Percentiles rank a stretch among this genome's conserved stretches.
Conservation (phyloP, 2,888 invertebrate genomes). For the Pardosa pseudoannulata region DNA sequence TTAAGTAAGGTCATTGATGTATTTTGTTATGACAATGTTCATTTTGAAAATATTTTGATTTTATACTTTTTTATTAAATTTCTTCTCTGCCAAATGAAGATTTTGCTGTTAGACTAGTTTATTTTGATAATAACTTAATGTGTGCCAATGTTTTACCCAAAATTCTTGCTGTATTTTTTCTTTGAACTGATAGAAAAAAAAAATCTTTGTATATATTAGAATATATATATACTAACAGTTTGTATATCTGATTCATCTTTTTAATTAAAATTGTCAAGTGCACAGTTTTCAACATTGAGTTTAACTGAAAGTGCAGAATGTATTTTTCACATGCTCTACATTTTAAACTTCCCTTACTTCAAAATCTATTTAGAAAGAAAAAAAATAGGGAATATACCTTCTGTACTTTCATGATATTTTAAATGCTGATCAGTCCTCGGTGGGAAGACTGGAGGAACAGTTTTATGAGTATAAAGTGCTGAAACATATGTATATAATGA, state of each 20-base stretch:
- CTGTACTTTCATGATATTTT: background rate
- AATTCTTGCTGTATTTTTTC: background rate
- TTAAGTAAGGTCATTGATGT: too few species aligned
- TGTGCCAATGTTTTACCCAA: constrained; percentile 5
- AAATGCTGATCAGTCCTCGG: background rate
- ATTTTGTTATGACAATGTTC: too few species aligned
- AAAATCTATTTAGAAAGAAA: too few species aligned
- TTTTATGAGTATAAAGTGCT: background rate
- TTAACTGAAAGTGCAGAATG: background rate
- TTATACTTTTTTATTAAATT: background rate
- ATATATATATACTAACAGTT: background rate
- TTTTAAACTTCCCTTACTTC: too few species aligned
- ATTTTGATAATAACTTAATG: background rate
- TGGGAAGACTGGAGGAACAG: background rate
- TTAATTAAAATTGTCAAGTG: background rate
- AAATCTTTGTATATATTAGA: background rate
- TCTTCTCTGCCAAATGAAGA: background rate
- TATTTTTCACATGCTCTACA: too few species aligned
- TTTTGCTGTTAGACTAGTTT: background rate
- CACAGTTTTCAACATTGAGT: background rate
- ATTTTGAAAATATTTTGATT: too few species aligned
- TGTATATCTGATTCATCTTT: constrained; percentile 14
- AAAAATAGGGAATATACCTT: too few species aligned
- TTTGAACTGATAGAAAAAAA: background rate
- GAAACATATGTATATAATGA: background rate